phyloP scores from a whole-genome alignment of 2,888 invertebrate species.

The Argyresthia albistria region DNA sequence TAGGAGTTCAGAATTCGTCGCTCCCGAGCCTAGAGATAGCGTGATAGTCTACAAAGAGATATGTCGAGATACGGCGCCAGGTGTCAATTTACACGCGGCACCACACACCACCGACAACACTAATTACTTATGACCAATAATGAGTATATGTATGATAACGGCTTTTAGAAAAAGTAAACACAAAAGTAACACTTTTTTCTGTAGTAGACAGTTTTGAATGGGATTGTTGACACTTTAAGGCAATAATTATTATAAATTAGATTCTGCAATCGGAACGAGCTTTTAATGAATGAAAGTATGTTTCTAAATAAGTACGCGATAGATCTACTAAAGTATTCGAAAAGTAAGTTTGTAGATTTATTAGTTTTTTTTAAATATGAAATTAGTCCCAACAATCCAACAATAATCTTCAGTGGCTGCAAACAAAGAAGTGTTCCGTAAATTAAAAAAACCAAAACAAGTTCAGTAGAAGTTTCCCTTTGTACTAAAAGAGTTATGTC shows the following conservation, averaged over 20 bases:
- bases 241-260: no score
- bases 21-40: no score
- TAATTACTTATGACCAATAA: neutral
- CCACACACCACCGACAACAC: neutral
- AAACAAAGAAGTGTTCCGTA: neutral
- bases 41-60: neutral
- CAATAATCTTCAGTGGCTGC: neutral
- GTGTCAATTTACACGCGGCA: slow-evolving; percentile 5
- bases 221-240: no score
- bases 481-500: slow-evolving; percentile 1
- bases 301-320: no score
- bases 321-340: no score
- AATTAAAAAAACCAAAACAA: neutral
- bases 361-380: no score
- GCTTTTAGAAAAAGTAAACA: no score
- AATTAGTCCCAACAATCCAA: neutral
- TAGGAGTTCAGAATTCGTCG: no score
- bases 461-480: neutral
- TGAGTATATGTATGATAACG: neutral
- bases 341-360: no score
- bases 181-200: neutral
- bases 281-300: no score
- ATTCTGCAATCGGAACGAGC: no score
- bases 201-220: neutral
- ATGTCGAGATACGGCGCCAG: slow-evolving; percentile 9